Percentiles rank a stretch among this genome's conserved stretches.
These are phyloP conservation scores for Tragelaphus scriptus DNA, from an alignment of 2,113 vertebrate species.

Conservation along the genomic window DNA sequence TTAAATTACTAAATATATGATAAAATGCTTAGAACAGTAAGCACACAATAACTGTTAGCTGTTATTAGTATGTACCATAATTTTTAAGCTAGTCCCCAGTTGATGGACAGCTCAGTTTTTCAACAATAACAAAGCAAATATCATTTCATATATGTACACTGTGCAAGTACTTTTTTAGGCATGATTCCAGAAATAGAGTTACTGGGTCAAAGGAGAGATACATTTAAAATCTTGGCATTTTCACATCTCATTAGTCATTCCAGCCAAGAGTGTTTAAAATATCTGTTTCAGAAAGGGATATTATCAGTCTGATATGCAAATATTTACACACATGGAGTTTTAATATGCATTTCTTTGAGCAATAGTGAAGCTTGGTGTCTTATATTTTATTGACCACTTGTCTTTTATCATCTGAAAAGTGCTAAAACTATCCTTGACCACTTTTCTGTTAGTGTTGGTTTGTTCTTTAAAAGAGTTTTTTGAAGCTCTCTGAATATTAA, in stretches of 20 bases:
- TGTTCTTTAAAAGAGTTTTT: neutral
- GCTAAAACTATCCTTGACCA: neutral
- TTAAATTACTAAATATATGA: neutral
- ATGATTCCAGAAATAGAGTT: neutral
- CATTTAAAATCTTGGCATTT: neutral
- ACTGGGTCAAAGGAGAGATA: neutral
- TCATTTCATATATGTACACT: neutral
- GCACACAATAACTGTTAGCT: neutral
- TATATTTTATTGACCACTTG: neutral
- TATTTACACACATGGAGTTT: neutral
- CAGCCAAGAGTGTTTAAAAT: neutral
- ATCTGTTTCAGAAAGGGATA: neutral
- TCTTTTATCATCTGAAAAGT: neutral
- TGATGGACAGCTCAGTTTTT: neutral
- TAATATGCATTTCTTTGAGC: neutral
- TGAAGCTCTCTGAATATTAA: neutral
- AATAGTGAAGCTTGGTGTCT: neutral
- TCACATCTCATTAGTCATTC: neutral
- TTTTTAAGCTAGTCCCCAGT: neutral
- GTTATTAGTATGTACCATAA: neutral
- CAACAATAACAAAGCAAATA: neutral
- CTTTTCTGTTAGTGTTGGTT: neutral
- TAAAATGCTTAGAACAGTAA: neutral
- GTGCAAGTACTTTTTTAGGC: neutral
- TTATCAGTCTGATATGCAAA: neutral